phyloP scores from a whole-genome alignment of 2,113 vertebrate genomes.

The Nycticryphes semicollaris region DNA sequence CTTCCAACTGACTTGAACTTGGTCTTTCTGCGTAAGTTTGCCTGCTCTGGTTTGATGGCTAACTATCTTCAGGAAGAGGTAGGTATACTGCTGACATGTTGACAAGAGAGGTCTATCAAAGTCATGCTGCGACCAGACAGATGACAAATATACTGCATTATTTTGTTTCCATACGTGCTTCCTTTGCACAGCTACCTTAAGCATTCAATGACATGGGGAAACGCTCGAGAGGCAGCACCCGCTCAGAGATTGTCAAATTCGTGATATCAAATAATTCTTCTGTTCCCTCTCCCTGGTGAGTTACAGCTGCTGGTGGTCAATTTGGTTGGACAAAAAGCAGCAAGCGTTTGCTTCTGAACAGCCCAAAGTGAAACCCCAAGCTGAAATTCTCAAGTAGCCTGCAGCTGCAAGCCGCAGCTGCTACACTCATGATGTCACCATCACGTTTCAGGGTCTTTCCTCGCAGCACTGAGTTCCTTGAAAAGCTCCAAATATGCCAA shows the following conservation, averaged over 20 bases:
- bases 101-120: not conserved
- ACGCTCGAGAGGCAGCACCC: not conserved
- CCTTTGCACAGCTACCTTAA: not conserved
- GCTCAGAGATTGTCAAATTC: not conserved
- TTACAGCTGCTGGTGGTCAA: not conserved
- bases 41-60: not conserved
- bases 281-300: not conserved
- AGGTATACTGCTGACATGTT: not conserved
- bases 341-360: not conserved
- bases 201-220: not conserved
- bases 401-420: not conserved
- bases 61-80: not conserved
- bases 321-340: not conserved
- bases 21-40: not conserved
- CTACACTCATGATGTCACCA: not conserved
- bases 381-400: not conserved
- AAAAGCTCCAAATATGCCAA: not conserved
- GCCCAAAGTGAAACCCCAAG: not conserved
- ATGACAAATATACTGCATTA: not conserved
- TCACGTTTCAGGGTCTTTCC: not conserved
- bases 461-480: fast-evolving
- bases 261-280: not conserved
- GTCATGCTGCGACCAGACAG: not conserved
- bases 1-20: not conserved
- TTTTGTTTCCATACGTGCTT: not conserved